Base-by-base conservation (phyloP, 2,797 vertebrate species). In the Vireo griseus region DNA sequence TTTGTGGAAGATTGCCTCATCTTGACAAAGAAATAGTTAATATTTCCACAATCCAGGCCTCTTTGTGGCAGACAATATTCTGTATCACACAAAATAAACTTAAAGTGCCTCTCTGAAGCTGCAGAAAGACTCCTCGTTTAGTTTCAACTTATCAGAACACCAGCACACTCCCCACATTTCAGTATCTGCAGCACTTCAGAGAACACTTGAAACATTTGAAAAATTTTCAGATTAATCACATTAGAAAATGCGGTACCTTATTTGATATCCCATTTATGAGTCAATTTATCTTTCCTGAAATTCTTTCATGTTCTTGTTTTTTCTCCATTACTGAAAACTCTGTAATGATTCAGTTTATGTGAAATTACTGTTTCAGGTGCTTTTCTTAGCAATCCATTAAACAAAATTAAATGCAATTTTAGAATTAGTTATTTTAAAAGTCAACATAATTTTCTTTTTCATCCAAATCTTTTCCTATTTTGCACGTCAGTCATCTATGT, bases 321-420 rank as follows among this genome's bases (percentile, higher is more conserved):
- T 40, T 22, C 57, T 72, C 37, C 17, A 6, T 68, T 54, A 84
- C 40, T 88, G 44, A 55, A 79, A 67, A 7, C 26, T 10, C 26
- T 37, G 20, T 67, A 87, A 86, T 8, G 40, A 79, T 16, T 37
- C 4, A 93, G 69, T 66, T 91, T 28, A 83, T 40, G 47, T n/a
- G 40, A 69, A 83, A 90, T 91, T 84, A 81, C 58, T 73, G 35
- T 83, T 80, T 81, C 86, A 92, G 73, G 66, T 93, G 72, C 52
- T 77, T 94, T 75, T 79, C 63, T 85, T 33, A 89, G 69, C 69
- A 88, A 91, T 35, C 44, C 66, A 90, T 90, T 90, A 92, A 65
- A 61, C 10, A 74, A n/a, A 68, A 92, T 82, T 73, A 86, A 84
- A 87, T 33, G 42, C 39, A 87, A 89, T 89, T 95, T 92, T 40